Conservation (phyloP, 2,888 invertebrate species). For the Oegoconia quadripuncta region DNA sequence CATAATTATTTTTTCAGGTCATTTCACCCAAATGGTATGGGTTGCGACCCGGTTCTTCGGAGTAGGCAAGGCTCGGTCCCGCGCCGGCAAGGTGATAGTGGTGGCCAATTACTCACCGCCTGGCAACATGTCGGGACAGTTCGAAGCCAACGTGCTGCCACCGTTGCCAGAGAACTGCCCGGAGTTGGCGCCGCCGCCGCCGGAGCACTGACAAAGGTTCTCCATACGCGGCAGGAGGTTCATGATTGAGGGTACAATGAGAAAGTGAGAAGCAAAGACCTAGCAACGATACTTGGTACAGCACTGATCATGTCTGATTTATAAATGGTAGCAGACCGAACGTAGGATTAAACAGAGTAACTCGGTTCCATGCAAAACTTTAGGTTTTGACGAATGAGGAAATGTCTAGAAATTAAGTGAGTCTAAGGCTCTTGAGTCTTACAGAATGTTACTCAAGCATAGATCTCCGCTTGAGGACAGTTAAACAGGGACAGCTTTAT, state of each 20-base stretch:
- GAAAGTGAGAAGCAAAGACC: constrained; percentile 18
- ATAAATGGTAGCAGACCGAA: too few species aligned
- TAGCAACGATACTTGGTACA: not conserved
- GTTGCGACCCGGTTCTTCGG: constrained; percentile 86
- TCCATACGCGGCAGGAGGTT: constrained; percentile 67
- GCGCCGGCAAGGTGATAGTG: constrained; percentile 88
- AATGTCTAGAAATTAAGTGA: too few species aligned
- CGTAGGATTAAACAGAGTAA: too few species aligned
- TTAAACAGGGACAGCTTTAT: too few species aligned
- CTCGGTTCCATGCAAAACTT: too few species aligned
- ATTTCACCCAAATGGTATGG: constrained; percentile 94
- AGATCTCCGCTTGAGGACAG: too few species aligned
- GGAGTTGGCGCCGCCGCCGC: constrained; percentile 51
- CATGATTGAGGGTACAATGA: constrained; percentile 59
- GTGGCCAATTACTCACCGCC: constrained; percentile 92
- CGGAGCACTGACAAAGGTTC: constrained; percentile 60
- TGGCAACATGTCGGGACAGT: constrained; percentile 86
- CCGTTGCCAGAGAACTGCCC: constrained; percentile 82
- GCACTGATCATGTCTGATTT: too few species aligned
- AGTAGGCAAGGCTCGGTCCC: constrained; percentile 88
- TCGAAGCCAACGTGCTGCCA: constrained; percentile 87
- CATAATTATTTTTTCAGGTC: constrained; percentile 81
- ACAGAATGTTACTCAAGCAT: too few species aligned
- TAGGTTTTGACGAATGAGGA: too few species aligned
- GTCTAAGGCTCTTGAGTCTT: too few species aligned